These are phyloP conservation scores for Hymenopus coronatus DNA, from an alignment of 2,888 invertebrate species.

Conservation along the genomic window DNA sequence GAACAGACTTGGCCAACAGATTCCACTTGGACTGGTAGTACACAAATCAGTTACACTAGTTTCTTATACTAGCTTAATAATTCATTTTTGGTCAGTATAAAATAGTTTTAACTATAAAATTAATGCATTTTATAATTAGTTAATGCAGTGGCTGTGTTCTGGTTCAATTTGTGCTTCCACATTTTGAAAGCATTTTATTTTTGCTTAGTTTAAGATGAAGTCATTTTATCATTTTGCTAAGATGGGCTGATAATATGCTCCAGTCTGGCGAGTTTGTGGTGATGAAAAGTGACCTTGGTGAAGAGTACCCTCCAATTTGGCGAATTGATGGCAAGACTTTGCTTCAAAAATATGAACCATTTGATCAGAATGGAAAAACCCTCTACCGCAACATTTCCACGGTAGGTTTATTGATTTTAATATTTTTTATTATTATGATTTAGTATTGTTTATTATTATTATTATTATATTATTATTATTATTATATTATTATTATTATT, in stretches of 20 bases:
- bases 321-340: slow-evolving; percentile 70
- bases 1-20: too few species aligned
- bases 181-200: not conserved
- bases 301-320: slow-evolving; percentile 87
- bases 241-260: slow-evolving; percentile 42
- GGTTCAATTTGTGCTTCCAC: too few species aligned
- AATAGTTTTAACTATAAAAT: too few species aligned
- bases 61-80: too few species aligned
- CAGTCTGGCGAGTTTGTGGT: slow-evolving; percentile 89
- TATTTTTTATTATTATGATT: not conserved
- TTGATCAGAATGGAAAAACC: slow-evolving; percentile 71
- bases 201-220: not conserved
- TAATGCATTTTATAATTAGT: too few species aligned
- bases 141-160: too few species aligned
- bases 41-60: too few species aligned
- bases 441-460: not conserved
- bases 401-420: slow-evolving; percentile 53
- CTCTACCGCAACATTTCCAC: slow-evolving; percentile 84
- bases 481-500: not conserved
- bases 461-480: not conserved
- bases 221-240: not conserved
- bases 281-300: slow-evolving; percentile 73
- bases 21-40: too few species aligned
- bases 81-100: too few species aligned
- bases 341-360: slow-evolving; percentile 50